Conservation (phyloP, 2,888 invertebrate genomes). For the Caprella mutica region DNA sequence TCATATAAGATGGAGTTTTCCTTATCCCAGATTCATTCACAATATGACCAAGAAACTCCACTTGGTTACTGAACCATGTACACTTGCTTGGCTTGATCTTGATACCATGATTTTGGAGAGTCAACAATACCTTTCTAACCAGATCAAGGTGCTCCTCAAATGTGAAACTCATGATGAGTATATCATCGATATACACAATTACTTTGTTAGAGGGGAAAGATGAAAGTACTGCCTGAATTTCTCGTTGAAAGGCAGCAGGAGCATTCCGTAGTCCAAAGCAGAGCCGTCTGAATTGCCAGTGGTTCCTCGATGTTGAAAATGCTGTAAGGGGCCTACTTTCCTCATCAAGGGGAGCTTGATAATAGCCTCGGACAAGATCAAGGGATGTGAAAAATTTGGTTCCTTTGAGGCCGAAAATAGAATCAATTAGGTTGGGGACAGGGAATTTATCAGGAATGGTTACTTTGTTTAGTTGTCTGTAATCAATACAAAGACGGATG, state of each 20-base stretch:
- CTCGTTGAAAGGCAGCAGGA: neutral
- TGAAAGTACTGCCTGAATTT: neutral
- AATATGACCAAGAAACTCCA: constrained; percentile 28
- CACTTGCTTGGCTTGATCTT: constrained; percentile 31
- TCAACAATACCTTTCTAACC: constrained; percentile 6
- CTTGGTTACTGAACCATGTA: constrained; percentile 15
- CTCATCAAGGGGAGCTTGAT: neutral
- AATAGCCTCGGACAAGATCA: neutral
- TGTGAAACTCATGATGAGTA: constrained; percentile 12
- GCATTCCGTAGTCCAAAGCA: constrained; percentile 3
- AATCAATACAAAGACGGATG: constrained; percentile 1
- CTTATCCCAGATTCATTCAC: constrained; percentile 13
- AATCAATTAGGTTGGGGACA: neutral
- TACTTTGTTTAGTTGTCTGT: neutral
- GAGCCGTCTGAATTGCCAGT: too few species aligned
- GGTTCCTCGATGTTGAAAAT: neutral
- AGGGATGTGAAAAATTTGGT: neutral
- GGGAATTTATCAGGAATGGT: neutral
- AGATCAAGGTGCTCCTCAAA: constrained; percentile 19
- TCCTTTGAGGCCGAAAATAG: neutral
- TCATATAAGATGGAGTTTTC: constrained; percentile 16
- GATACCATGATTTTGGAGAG: neutral
- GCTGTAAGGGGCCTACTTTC: neutral
- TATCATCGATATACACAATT: constrained; percentile 20
- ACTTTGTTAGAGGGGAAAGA: constrained; percentile 2